These are phyloP conservation scores for Parasteatoda tepidariorum DNA, from an alignment of 1,140 invertebrate species.

Conservation along the genomic window DNA sequence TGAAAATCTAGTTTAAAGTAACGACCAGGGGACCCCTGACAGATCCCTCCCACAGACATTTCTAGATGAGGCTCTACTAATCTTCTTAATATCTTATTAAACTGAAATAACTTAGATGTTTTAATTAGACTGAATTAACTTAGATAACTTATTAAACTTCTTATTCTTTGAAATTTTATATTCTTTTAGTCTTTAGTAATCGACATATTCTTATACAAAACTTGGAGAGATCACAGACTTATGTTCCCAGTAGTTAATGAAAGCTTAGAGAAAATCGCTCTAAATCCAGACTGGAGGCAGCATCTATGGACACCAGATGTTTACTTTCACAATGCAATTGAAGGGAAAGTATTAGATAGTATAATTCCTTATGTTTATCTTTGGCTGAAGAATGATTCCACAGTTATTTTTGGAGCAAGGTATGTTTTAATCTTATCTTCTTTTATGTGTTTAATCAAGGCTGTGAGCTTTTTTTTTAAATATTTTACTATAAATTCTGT, in stretches of 20 bases:
- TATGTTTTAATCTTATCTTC: too few species aligned
- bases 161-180: background rate
- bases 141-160: too few species aligned
- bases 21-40: too few species aligned
- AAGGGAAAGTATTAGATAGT: constrained; percentile 32
- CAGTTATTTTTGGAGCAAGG: constrained; percentile 48
- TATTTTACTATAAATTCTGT: too few species aligned
- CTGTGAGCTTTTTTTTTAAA: too few species aligned
- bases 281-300: constrained; percentile 32
- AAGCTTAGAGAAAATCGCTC: constrained; percentile 1
- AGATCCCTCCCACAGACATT: too few species aligned
- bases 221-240: constrained; percentile 35
- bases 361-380: constrained; percentile 47
- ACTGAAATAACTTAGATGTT: too few species aligned
- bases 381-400: constrained; percentile 48
- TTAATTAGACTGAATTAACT: too few species aligned
- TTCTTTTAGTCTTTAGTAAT: constrained; percentile 39
- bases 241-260: constrained; percentile 11
- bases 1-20: too few species aligned
- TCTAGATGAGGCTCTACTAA: too few species aligned
- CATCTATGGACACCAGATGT: constrained; percentile 45
- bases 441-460: too few species aligned
- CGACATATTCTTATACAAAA: constrained; percentile 41
- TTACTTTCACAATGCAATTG: constrained; percentile 43
- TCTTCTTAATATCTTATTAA: too few species aligned